phyloP scores from a whole-genome alignment of 2,797 vertebrate species.

The Melanotaenia pygmaea region DNA sequence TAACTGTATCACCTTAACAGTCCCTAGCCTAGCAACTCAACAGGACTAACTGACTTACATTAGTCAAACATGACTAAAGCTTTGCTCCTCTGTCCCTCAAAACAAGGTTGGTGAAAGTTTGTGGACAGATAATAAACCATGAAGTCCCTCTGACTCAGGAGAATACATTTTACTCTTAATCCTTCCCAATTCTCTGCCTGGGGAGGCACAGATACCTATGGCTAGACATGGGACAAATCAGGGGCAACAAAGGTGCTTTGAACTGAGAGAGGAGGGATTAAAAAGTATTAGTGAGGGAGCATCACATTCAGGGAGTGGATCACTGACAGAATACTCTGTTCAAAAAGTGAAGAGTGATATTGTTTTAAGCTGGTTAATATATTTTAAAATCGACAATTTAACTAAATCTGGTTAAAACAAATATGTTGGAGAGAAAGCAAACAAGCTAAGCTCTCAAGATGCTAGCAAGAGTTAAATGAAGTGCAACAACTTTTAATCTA shows the following conservation, averaged over 20 bases:
- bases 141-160: constrained; percentile 69
- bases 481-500: background rate
- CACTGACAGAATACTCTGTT: constrained; percentile 13
- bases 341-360: background rate
- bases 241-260: constrained; percentile 59
- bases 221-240: constrained; percentile 49
- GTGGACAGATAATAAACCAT: constrained; percentile 33
- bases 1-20: constrained; percentile 22
- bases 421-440: background rate
- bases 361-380: background rate
- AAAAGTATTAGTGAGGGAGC: constrained; percentile 58
- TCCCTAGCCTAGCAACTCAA: constrained; percentile 21
- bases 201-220: constrained; percentile 57
- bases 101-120: constrained; percentile 29
- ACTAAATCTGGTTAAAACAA: background rate
- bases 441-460: background rate
- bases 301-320: constrained; percentile 26
- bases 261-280: constrained; percentile 69
- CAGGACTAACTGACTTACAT: constrained; percentile 36
- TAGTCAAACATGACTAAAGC: constrained; percentile 23
- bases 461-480: background rate
- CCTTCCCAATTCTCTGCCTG: constrained; percentile 64
- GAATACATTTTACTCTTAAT: constrained; percentile 77
- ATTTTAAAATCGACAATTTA: background rate
- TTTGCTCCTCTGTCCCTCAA: constrained; percentile 16